Conservation (phyloP, 2,113 vertebrate species). For the Leptobrachium ailaonicum region DNA sequence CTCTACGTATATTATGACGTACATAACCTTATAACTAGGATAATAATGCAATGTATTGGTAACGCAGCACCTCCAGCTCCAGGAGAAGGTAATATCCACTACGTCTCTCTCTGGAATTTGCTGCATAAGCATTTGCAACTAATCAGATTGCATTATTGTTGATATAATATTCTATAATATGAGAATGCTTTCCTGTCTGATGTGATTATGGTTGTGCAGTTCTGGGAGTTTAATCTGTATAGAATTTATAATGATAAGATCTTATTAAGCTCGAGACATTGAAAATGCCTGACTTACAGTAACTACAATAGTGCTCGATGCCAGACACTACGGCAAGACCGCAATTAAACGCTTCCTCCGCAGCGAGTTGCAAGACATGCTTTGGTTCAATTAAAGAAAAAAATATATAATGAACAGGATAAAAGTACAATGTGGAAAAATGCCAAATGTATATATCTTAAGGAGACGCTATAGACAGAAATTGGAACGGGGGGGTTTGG, state of each 20-base stretch:
- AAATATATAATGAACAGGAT: no score
- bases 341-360: slow-evolving; percentile 21
- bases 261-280: slow-evolving; percentile 43
- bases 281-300: slow-evolving; percentile 39
- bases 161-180: slow-evolving; percentile 49
- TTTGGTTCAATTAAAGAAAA: no score
- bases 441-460: no score
- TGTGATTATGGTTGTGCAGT: slow-evolving; percentile 46
- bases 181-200: slow-evolving; percentile 50
- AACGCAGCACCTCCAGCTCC: neutral
- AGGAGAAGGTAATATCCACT: slow-evolving; percentile 2
- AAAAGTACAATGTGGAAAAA: no score
- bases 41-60: neutral
- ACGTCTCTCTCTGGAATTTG: neutral
- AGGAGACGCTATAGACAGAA: no score
- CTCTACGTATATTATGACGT: neutral
- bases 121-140: slow-evolving; percentile 44
- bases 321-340: slow-evolving; percentile 24
- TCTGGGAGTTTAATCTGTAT: slow-evolving; percentile 45
- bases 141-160: slow-evolving; percentile 47
- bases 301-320: slow-evolving; percentile 25
- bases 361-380: neutral
- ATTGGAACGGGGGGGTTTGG: no score
- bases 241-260: slow-evolving; percentile 47
- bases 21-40: neutral